Conservation (phyloP, 2,797 vertebrate species). For the Myoxocephalus aenaeus region DNA sequence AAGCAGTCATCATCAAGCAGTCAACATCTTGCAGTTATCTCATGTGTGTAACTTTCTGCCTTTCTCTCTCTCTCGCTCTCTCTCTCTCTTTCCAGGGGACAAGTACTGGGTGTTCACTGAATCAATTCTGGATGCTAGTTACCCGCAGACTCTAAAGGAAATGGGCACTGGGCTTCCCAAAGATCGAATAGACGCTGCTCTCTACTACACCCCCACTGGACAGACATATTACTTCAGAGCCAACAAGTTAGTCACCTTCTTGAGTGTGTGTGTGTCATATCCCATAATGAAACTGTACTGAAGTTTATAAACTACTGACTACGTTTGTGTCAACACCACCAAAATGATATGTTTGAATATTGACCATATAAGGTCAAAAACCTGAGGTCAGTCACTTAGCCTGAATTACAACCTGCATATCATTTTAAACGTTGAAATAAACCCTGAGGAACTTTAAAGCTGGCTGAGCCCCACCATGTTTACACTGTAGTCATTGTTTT, state of each 20-base stretch:
- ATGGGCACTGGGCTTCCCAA: conserved; percentile 90
- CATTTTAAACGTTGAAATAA: conserved; percentile 37
- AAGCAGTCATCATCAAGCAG: background rate
- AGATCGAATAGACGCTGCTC: conserved; percentile 90
- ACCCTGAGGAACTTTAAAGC: conserved; percentile 9
- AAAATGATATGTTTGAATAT: conserved; percentile 39
- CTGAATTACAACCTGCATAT: conserved; percentile 34
- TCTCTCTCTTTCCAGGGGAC: conserved; percentile 80
- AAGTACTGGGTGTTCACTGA: conserved; percentile 92
- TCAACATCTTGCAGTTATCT: background rate
- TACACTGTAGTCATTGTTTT: conserved; percentile 19
- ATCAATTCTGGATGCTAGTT: conserved; percentile 86
- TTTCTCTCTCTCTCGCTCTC: no score
- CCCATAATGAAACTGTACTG: background rate
- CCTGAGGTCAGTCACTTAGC: conserved; percentile 20
- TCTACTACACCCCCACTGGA: conserved; percentile 90
- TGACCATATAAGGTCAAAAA: conserved; percentile 47
- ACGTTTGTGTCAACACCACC: conserved; percentile 16
- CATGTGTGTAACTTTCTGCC: background rate
- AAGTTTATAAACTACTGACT: conserved; percentile 25
- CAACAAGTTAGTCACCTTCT: conserved; percentile 85
- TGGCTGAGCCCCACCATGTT: conserved; percentile 14
- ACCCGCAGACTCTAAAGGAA: conserved; percentile 87
- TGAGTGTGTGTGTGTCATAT: background rate
- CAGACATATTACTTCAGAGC: conserved; percentile 92